phyloP scores from a whole-genome alignment of 2,888 invertebrate species.

The Microplitis deprimator region DNA sequence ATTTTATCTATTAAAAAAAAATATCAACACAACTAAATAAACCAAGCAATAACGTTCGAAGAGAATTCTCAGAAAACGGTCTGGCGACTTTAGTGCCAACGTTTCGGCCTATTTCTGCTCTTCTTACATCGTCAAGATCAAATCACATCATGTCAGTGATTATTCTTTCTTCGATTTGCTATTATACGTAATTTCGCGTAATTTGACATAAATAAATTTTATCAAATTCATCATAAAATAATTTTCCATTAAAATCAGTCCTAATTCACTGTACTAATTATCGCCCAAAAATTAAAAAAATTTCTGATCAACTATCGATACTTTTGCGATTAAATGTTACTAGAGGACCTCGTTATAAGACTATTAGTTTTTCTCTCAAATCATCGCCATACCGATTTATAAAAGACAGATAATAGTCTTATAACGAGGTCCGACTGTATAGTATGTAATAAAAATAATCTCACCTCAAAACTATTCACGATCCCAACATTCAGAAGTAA shows the following conservation, averaged over 20 bases:
- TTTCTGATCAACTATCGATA: no score
- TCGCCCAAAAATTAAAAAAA: no score
- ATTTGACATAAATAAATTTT: background rate
- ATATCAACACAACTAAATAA: background rate
- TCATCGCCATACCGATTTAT: no score
- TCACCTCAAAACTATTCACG: conserved; percentile 55
- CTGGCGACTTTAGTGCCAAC: conserved; percentile 7
- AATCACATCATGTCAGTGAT: background rate
- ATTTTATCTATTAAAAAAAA: background rate
- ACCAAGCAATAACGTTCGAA: background rate
- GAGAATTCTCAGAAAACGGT: conserved; percentile 27
- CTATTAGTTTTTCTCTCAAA: no score
- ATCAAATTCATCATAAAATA: no score
- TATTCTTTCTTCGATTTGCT: background rate
- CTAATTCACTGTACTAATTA: no score
- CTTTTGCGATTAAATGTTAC: no score
- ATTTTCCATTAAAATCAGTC: no score
- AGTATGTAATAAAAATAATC: conserved; percentile 18
- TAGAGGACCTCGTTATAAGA: no score
- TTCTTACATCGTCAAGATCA: background rate
- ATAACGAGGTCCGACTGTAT: no score
- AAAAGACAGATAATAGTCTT: no score
- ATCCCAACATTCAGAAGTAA: conserved; percentile 45
- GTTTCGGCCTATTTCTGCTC: conserved; percentile 16
- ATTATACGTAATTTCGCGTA: background rate